These are phyloP conservation scores for Lota lota DNA, from an alignment of 2,113 vertebrate genomes.

Conservation along the genomic window DNA sequence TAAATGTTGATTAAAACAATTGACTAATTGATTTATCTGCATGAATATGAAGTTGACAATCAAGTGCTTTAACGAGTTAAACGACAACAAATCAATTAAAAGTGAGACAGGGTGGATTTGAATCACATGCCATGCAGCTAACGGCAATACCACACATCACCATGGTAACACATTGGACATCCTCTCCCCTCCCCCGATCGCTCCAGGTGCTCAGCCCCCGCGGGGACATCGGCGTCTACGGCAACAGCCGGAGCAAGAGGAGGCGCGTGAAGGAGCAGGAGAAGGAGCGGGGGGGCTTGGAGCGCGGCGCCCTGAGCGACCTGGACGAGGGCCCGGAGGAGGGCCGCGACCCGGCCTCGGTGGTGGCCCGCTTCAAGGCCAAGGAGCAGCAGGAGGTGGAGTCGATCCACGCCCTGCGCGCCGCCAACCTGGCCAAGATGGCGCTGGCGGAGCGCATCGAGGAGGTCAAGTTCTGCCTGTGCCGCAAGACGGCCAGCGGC, in stretches of 20 bases:
- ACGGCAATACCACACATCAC: too few species aligned
- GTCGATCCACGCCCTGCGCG: constrained; percentile 90
- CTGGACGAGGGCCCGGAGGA: constrained; percentile 87
- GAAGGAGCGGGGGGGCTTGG: constrained; percentile 88
- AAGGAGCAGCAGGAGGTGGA: constrained; percentile 93
- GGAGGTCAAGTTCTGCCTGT: constrained; percentile 95
- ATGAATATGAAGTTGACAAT: too few species aligned
- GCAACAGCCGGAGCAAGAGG: constrained; percentile 90
- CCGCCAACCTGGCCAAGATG: constrained; percentile 95
- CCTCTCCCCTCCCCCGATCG: background rate
- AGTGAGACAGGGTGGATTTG: too few species aligned
- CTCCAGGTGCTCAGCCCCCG: constrained; percentile 92
- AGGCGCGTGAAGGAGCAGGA: constrained; percentile 92
- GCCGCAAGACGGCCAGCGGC: constrained; percentile 90
- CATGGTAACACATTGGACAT: background rate
- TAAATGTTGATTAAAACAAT: too few species aligned
- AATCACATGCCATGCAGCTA: too few species aligned
- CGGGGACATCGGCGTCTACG: constrained; percentile 92
- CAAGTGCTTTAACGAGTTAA: too few species aligned
- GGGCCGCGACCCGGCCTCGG: constrained; percentile 83
- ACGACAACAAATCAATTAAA: too few species aligned
- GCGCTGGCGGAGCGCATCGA: constrained; percentile 95
- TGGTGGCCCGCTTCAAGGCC: constrained; percentile 93
- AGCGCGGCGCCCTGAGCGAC: constrained; percentile 88
- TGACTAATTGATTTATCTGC: too few species aligned